These are phyloP conservation scores for Atta cephalotes DNA, from an alignment of 1,140 invertebrate genomes.

Conservation along the genomic window DNA sequence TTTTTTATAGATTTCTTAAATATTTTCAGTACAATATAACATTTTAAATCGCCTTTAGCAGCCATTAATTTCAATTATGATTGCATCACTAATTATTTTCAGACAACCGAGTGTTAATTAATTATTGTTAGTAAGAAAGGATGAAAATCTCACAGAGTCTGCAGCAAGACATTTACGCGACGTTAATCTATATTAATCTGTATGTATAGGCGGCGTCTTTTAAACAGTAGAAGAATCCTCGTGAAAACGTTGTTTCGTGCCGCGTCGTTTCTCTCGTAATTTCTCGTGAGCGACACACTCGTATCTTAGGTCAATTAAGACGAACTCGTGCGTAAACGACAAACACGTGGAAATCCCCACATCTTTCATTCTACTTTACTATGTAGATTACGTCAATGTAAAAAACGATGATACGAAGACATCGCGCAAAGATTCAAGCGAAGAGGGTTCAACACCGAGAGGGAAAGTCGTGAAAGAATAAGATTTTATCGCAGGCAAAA, in stretches of 20 bases:
- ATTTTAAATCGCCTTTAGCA: slow-evolving; percentile 6
- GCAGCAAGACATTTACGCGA: not conserved
- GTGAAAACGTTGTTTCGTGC: slow-evolving; percentile 21
- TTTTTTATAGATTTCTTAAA: not conserved
- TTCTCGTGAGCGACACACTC: slow-evolving; percentile 77
- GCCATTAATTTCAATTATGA: not conserved
- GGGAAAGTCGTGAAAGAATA: not conserved
- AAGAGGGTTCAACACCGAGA: not conserved
- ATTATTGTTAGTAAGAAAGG: not conserved
- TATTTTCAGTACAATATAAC: not conserved
- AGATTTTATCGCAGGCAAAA: not conserved
- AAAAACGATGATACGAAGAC: slow-evolving; percentile 26
- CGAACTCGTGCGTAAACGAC: slow-evolving; percentile 85
- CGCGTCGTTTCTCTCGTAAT: slow-evolving; percentile 69
- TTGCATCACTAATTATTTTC: not conserved
- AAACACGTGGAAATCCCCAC: slow-evolving; percentile 82
- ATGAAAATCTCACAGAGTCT: not conserved
- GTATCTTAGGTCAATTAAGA: slow-evolving; percentile 86
- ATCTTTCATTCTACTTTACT: slow-evolving; percentile 74
- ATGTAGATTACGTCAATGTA: slow-evolving; percentile 49
- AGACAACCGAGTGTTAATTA: not conserved
- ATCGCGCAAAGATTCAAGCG: slow-evolving; percentile 52
- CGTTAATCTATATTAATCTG: not conserved
- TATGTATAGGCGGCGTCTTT: not conserved
- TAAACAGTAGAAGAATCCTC: not conserved